Base-by-base conservation (phyloP, 1,140 invertebrate genomes). In the Drosophila funebris region DNA sequence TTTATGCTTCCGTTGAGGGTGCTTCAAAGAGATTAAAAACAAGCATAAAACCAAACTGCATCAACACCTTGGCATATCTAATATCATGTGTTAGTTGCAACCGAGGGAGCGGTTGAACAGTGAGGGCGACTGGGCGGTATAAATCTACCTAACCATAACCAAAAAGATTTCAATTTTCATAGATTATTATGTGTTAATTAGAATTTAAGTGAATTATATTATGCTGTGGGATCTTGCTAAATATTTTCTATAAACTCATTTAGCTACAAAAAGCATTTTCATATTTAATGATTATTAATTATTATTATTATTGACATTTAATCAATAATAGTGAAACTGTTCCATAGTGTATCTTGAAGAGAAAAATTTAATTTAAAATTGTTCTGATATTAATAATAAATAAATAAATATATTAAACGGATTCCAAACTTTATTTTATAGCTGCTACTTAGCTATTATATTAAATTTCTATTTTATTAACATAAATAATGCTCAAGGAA, bases 21-120 rank as follows among this genome's bases (percentile, higher is more conserved):
- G 48, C 48, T 52, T 43, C 54, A 57, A 41, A 43, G 24, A 27
- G 24, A 57, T 57, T 57, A 43, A 18, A 57, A 31, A 33, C 48
- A 52, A n/a, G 29, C 27, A 52, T 52, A 33, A 52, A 52, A 27
- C 14, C 43, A 46, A 46, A 24, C 20, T 24, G 43, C 20, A 24
- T 18, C 37, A 44, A 22, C 44, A 48, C 41, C 20, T 20, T 14
- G 18, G 16, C 0, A 29, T 27, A 14, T 14, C 44, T 14, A 48
- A 48, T 14, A 13, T 48, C 11, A 48, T 36, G n/a, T n/a, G 31
- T 13, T 36, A n/a, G 2, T 36, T 36, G 33, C n/a, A 11, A 36
- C 13, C n/a, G 2, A 11, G 33, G 11, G n/a, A 36, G 3, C 9
- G 33, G n/a, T 8, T 1, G 2, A 2, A 8, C 29, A 29, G 0